Evolutionary conservation across 2,797 vertebrate species (phyloP), one percentile per base, ranked within the genome.

Genomic region (Mormyrops boulengeri): DNA sequence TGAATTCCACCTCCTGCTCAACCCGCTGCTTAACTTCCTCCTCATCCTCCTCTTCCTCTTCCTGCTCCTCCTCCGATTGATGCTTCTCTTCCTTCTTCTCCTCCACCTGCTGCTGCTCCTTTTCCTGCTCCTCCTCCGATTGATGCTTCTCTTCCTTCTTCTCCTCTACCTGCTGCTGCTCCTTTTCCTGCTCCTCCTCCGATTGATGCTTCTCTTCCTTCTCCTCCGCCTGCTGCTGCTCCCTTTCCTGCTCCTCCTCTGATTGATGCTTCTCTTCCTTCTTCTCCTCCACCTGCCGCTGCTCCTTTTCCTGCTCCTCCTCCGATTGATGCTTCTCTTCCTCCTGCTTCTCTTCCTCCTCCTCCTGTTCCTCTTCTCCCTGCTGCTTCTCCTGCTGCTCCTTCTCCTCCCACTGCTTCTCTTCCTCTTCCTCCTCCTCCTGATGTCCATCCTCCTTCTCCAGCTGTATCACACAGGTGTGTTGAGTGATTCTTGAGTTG

Each of bases 1-100:
- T 52, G 4, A 85, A 85, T 26, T 85, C 82, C 19, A 6, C 73
- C 19, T 95, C 92, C 94, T 92, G 88, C 95, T 94, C 0, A 26
- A 22, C 41, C 89, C 5, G 4, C 17, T 82, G 38, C 6, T 44
- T 41, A 38, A 44, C 73, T 3, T 80, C 6, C 34, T 44, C 14
- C 30, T 34, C 11, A 12, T 30, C 66, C 14, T 77, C 30, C 69
- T 77, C 73, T 4, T 77, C 66, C 26, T 14, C 26, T 19, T 82
- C 77, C 41, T 44, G 38, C 5, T 82, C 17, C 7, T 82, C 77
- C 66, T 73, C 34, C 0, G 12, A 73, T 5, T 19, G 30, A 82
- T 82, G 14, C 6, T 80, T 41, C 38, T 80, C 73, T 1, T 77
- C 34, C 34, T 38, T 12, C 4, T 34, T 3, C 34, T 77, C 66